Percentiles rank a stretch among this genome's conserved stretches.
These are phyloP conservation scores for Caenorhabditis becei DNA, from an alignment of 2,888 invertebrate genomes.

Conservation along the genomic window DNA sequence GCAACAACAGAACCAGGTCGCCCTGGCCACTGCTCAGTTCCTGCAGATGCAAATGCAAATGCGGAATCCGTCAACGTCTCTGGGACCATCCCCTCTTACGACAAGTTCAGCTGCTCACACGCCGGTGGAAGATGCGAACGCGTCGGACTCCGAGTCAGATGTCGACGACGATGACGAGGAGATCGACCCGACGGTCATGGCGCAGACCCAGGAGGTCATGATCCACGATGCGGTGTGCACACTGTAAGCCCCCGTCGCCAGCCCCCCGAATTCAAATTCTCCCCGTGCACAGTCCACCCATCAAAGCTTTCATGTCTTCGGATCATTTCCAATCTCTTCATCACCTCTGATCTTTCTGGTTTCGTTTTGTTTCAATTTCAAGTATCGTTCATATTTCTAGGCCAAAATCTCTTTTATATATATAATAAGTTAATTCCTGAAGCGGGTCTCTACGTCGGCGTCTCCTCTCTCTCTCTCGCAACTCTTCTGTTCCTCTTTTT, in stretches of 20 bases:
- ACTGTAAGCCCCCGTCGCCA: not conserved
- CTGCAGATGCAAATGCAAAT: slow-evolving; percentile 43
- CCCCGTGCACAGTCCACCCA: not conserved
- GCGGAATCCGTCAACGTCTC: slow-evolving; percentile 41
- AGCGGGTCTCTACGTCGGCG: slow-evolving; percentile 44
- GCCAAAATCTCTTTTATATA: slow-evolving; percentile 3
- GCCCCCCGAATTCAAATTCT: not conserved
- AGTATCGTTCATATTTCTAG: slow-evolving; percentile 33
- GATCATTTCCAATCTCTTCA: not conserved
- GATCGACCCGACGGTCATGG: slow-evolving; percentile 67
- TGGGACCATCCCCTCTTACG: slow-evolving; percentile 64
- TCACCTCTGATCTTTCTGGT: slow-evolving; percentile 31
- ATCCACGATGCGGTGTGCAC: slow-evolving; percentile 57
- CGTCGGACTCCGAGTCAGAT: slow-evolving; percentile 60
- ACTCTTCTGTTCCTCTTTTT: slow-evolving; percentile 17
- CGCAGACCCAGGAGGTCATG: slow-evolving; percentile 59
- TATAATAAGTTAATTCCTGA: slow-evolving; percentile 21
- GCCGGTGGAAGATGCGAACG: slow-evolving; percentile 54
- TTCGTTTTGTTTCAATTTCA: not conserved
- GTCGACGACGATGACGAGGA: slow-evolving; percentile 69
- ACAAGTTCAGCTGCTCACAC: slow-evolving; percentile 57
- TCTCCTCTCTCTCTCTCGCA: slow-evolving; percentile 19
- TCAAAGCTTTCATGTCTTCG: slow-evolving; percentile 25
- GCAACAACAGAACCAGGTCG: slow-evolving; percentile 27
- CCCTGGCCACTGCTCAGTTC: slow-evolving; percentile 3